Base-by-base conservation (phyloP, 2,113 vertebrate species). In the Pristiophorus japonicus region DNA sequence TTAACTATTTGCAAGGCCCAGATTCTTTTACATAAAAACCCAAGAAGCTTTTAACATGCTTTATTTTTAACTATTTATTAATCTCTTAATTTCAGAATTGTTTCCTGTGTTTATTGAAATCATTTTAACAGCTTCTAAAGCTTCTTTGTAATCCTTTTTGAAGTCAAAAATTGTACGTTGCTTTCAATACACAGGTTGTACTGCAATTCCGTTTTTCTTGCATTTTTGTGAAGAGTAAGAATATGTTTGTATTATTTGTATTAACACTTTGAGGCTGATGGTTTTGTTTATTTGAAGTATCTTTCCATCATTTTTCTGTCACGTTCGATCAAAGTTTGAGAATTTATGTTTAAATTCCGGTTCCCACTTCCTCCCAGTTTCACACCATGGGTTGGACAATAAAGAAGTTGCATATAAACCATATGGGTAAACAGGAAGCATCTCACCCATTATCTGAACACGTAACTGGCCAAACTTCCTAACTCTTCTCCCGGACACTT, bases 51-150 rank as follows among this genome's bases (percentile, higher is more conserved):
- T 94, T 94, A 70, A 70, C 55, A n/a, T 94, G 42, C 93, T 94
- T 94, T 70, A 94, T 94, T 94, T 94, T 94, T 94, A 94, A 73
- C 93, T 94, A 94, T 94, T 94, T 94, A 94, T 94, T 94, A 67
- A 92, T 92, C 66, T 94, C 66, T 73, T 70, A 70, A 94, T 47
- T 94, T 94, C 66, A 70, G 93, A 70, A 51, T 94, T 90, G 51
- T 59, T 59, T 90, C 20, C 34, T 90, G 11, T n/a, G 87, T 24
- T 90, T 59, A 34, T 27, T 70, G 42, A 94, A 94, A 51, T 94
- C 42, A 94, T 94, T 94, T 94, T 94, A 94, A 34, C 38, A 67
- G 66, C 66, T 94, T 94, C 93, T 47, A 51, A 94, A 94, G 93
- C 93, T 73, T 94, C 59, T 55, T 62, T 59, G 27, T 94, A 70